Conservation (phyloP, 2,113 vertebrate genomes). For the Etheostoma cragini region DNA sequence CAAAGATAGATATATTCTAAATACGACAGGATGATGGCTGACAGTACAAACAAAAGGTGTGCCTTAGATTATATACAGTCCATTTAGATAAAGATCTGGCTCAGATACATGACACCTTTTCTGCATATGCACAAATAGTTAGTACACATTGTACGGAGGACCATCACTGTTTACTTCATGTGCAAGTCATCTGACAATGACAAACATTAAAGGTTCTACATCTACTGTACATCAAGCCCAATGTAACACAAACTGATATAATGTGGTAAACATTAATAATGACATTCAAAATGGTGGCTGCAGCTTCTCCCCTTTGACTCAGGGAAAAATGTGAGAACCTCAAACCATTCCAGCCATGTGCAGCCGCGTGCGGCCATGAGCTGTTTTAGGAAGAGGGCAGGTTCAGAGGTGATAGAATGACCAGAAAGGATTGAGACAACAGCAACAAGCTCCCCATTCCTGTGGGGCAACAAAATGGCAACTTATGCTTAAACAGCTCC, state of each 20-base stretch:
- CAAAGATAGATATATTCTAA: not conserved
- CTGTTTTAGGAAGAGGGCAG: constrained; percentile 58
- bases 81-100: not conserved
- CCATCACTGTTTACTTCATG: not conserved
- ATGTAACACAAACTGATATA: not conserved
- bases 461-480: constrained; percentile 11
- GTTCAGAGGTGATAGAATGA: constrained; percentile 54
- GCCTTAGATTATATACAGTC: too few relatives aligned
- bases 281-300: not conserved
- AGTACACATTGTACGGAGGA: not conserved
- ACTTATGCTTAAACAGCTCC: not conserved
- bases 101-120: not conserved
- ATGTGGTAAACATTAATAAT: not conserved
- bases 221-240: not conserved
- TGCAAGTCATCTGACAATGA: not conserved
- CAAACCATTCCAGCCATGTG: constrained; percentile 55
- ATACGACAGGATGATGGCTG: not conserved
- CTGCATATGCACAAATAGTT: not conserved
- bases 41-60: too few relatives aligned
- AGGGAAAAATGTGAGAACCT: constrained; percentile 58
- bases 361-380: constrained; percentile 42
- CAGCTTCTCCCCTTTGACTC: constrained; percentile 30
- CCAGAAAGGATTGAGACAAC: constrained; percentile 34
- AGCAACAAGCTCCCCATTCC: constrained; percentile 26
- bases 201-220: not conserved